These are phyloP conservation scores for Cygnus buccinator DNA, from an alignment of 2,113 vertebrate genomes.

Conservation along the genomic window DNA sequence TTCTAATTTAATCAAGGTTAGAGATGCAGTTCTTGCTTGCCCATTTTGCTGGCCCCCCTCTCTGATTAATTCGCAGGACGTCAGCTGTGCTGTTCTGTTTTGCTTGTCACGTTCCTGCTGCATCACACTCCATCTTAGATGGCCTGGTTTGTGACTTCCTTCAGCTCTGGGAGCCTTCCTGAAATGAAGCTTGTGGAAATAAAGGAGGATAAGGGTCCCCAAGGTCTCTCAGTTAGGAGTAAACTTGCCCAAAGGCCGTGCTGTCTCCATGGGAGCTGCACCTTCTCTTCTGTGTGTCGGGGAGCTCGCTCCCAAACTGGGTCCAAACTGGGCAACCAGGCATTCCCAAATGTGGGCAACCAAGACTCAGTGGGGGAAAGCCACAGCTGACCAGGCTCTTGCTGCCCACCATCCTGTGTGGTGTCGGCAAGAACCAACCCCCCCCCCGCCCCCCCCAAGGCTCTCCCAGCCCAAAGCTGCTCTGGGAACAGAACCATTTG, in stretches of 20 bases:
- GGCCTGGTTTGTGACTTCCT: not conserved
- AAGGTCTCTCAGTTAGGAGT: not conserved
- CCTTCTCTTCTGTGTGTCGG: rapidly evolving
- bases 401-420: not conserved
- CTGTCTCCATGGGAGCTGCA: rapidly evolving
- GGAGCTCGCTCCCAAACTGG: not conserved
- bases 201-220: rapidly evolving
- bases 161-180: not conserved
- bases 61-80: constrained; percentile 82
- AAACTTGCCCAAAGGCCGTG: rapidly evolving
- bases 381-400: not conserved
- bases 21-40: constrained; percentile 77
- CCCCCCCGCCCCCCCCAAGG: too few species aligned
- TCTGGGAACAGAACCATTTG: not conserved
- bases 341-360: not conserved
- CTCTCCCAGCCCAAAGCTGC: not conserved
- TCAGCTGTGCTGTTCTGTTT: constrained; percentile 85
- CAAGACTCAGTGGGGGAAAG: not conserved
- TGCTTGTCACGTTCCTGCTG: constrained; percentile 76
- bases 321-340: not conserved
- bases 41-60: constrained; percentile 74
- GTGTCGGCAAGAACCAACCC: not conserved
- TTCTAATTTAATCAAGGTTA: constrained; percentile 84
- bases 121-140: not conserved
- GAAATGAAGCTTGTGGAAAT: not conserved